Conservation (phyloP, 2,888 invertebrate species). For the Tenthredo amoena region DNA sequence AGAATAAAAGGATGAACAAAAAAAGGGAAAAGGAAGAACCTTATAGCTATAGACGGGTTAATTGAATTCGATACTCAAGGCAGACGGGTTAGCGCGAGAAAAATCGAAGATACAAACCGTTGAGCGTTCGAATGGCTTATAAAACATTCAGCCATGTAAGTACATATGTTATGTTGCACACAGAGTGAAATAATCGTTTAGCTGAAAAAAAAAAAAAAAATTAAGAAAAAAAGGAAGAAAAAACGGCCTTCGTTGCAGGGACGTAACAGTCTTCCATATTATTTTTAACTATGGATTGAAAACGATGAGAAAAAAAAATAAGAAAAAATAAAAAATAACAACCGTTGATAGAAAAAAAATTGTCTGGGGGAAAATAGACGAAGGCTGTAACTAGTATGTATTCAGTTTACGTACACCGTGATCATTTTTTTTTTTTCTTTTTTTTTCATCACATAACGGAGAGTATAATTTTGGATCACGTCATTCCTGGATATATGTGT, state of each 20-base stretch:
- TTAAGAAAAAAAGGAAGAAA: background rate
- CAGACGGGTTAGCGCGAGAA: background rate
- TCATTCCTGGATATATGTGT: background rate
- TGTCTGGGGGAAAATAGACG: background rate
- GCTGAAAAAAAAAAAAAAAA: background rate
- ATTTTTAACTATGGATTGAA: background rate
- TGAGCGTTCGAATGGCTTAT: background rate
- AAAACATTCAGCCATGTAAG: background rate
- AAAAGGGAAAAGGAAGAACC: background rate
- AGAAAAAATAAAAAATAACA: background rate
- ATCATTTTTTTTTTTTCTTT: background rate
- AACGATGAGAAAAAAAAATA: background rate
- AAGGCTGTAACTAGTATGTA: background rate
- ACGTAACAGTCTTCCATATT: background rate
- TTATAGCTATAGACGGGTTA: background rate
- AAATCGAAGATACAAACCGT: slow-evolving; percentile 12
- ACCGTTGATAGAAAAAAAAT: background rate
- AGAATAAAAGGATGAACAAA: background rate
- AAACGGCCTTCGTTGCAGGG: background rate
- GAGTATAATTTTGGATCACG: background rate
- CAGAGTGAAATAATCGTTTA: background rate
- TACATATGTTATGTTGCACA: background rate
- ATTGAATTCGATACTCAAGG: slow-evolving; percentile 36
- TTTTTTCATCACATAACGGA: background rate
- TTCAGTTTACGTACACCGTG: background rate